These are phyloP conservation scores for Ciconia nigra DNA, from an alignment of 2,797 vertebrate genomes.

Conservation along the genomic window DNA sequence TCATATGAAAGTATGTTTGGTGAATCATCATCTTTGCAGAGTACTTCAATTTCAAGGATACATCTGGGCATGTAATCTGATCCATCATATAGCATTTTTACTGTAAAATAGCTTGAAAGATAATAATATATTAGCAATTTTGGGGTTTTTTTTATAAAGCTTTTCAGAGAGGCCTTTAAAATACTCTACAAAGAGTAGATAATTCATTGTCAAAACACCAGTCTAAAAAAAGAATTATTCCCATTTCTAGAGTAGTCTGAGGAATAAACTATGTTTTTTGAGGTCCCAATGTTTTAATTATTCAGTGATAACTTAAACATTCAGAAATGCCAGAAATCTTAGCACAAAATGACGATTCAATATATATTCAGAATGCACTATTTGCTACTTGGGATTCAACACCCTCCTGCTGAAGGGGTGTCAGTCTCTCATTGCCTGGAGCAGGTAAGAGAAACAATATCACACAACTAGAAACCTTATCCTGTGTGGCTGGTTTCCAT, in stretches of 20 bases:
- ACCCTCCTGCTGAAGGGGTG: neutral
- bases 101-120: neutral
- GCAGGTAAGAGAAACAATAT: neutral
- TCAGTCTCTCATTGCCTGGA: neutral
- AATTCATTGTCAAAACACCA: neutral
- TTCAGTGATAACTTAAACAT: neutral
- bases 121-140: neutral
- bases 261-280: neutral
- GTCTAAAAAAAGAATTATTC: neutral
- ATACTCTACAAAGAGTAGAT: neutral
- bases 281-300: neutral
- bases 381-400: neutral
- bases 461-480: neutral
- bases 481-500: neutral
- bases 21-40: neutral
- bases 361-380: neutral
- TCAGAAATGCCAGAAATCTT: neutral
- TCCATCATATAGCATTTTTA: neutral
- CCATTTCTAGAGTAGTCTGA: neutral
- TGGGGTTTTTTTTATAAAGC: fast-evolving
- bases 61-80: neutral
- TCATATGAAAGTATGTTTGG: neutral
- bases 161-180: neutral
- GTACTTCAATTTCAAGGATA: neutral
- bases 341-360: neutral